Evolutionary conservation across 2,888 invertebrate genomes (phyloP), one percentile per base, ranked within the genome.

Genomic region (Tetanocera ferruginea): DNA sequence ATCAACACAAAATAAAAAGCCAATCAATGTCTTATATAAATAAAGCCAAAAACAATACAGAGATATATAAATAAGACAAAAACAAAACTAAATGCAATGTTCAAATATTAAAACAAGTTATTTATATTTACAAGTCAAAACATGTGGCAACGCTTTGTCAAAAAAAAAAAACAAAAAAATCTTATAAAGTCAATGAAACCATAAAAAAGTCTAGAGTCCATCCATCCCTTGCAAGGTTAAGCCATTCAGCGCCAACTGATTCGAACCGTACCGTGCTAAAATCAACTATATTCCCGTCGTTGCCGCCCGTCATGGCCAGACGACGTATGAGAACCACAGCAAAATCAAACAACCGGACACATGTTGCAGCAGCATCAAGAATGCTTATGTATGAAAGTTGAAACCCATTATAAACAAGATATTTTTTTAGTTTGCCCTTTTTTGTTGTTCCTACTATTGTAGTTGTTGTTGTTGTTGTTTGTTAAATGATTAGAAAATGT

Each of bases 141-240:
- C 37, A 71, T 71, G 34, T 71, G 71, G 52, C 55, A 71, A 57
- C 28, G 19, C 69, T 31, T 3, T 8, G 6, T 43, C 14, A 14
- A 43, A 37, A 37, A 43, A 43, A 43, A 43, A 43, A 6, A 43
- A 2, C 8, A 43, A 43, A 43, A 43, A 43, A 6, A 43, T 14
- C 8, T 6, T n/a, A 71, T 17, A 71, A 74, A 57, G 76, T 55
- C 76, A 76, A 76, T 55, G 69, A 76, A 76, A 76, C 75, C 75
- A 67, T 75, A 66, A 69, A 76, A 72, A 34, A 9, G 74, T 75
- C 74, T 64, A 51, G 72, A 51, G 31, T 51, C 49, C 5, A 17
- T 9, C 5, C 25, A 25, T 14, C 14, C 23, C 60, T 25, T 23
- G 60, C 11, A 28, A 9, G 17, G 4, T 28, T 28, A 9, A 60